A percentile compares a stretch with the other conserved stretches of the same genome.
Evolutionary conservation across 2,113 vertebrate genomes (phyloP).

Genomic region (Tiliqua scincoides): DNA sequence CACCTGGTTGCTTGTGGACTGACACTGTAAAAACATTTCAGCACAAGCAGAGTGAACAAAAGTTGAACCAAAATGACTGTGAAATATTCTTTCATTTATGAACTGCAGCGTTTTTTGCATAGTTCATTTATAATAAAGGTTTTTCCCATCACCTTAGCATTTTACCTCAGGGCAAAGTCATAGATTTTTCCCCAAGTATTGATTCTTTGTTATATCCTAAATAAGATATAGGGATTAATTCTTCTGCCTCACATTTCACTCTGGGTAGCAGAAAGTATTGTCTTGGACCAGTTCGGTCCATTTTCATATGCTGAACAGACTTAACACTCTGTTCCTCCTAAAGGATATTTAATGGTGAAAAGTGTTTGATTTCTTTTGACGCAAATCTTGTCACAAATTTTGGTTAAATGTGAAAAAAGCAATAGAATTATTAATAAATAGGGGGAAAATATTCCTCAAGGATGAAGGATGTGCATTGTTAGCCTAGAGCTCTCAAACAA

Average conservation of each 20-base stretch:
- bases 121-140: slow-evolving; percentile 37
- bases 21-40: background rate
- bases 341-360: slow-evolving; percentile 23
- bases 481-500: background rate
- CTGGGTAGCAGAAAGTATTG: slow-evolving; percentile 20
- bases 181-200: slow-evolving; percentile 52
- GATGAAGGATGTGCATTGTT: background rate
- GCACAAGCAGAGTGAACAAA: slow-evolving; percentile 16
- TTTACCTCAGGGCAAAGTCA: slow-evolving; percentile 56
- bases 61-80: slow-evolving; percentile 16
- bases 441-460: slow-evolving; percentile 5
- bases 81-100: slow-evolving; percentile 39
- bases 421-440: slow-evolving; percentile 32
- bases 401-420: slow-evolving; percentile 33
- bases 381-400: slow-evolving; percentile 24
- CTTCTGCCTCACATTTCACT: background rate
- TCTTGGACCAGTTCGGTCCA: slow-evolving; percentile 21
- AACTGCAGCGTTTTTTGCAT: slow-evolving; percentile 32
- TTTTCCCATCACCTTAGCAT: slow-evolving; percentile 50
- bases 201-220: slow-evolving; percentile 53
- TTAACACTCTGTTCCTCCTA: slow-evolving; percentile 13
- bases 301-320: background rate
- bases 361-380: slow-evolving; percentile 38
- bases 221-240: slow-evolving; percentile 53
- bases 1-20: background rate